Base-by-base conservation (phyloP, 2,797 vertebrate species). In the Selene dorsalis region DNA sequence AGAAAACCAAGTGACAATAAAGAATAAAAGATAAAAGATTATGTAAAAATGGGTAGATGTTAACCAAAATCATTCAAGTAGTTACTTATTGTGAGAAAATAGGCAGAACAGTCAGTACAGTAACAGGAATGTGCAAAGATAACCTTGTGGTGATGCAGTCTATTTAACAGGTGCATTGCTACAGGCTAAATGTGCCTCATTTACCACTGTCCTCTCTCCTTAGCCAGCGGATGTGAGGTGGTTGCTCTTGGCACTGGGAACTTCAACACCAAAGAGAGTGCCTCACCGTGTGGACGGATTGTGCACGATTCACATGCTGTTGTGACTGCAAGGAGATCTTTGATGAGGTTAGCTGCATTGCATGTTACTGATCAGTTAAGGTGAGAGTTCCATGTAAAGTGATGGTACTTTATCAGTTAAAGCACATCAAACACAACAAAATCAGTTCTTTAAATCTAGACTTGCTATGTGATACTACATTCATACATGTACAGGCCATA, bases 221-320 rank as follows among this genome's bases (percentile, higher is more conserved):
- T 35, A 96, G 95, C 87, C 28, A 70, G 41, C 13, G 82, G 80
- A 18, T 95, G 41, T 84, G 95, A 98, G 75, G 96, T 98, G 48
- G 94, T 98, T 3, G 97, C 97, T 78, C 12, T 99, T 3, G 98
- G 97, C 73, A 98, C 97, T 0, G 98, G 98, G 18, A 95, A 95
- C 52, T 95, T 87, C 70, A 99, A 96, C 60, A 96, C 95, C 62
- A 95, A 94, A 77, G 92, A 93, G 50, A 83, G 74, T 14, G 53
- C 92, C 0, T 93, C 94, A 0, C 80, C 87, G 0, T 90, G 88
- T 24, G 98, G 97, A 22, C 93, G 97, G 39, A 87, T 96, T 56
- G 53, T 99, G 22, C 96, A 97, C 0, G 98, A 99, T 76, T 96
- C 96, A 0, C 97, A 99, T 2, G 96, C 95, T 18, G 82, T 97